These are phyloP conservation scores for Thelaira solivaga DNA, from an alignment of 2,888 invertebrate species.

Conservation along the genomic window DNA sequence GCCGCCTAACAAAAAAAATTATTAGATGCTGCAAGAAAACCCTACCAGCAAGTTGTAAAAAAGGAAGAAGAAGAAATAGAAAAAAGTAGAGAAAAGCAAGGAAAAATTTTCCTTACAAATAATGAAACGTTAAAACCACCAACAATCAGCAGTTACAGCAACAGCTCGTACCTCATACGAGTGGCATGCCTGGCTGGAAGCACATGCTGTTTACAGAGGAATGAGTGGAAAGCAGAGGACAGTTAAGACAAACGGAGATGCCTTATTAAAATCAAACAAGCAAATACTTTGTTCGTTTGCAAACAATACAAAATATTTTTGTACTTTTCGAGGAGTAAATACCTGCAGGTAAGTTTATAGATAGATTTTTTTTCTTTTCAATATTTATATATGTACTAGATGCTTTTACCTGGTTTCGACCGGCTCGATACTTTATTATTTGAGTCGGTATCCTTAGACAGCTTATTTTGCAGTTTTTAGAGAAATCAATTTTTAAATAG, in stretches of 20 bases:
- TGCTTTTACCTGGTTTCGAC: too few species aligned
- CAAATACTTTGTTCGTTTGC: slow-evolving; percentile 52
- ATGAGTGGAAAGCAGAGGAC: background rate
- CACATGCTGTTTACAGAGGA: background rate
- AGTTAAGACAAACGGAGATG: background rate
- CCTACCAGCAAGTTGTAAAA: slow-evolving; percentile 7
- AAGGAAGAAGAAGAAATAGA: slow-evolving; percentile 16
- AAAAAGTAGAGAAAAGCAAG: background rate
- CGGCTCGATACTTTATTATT: too few species aligned
- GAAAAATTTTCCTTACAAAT: slow-evolving; percentile 33
- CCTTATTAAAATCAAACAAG: slow-evolving; percentile 58
- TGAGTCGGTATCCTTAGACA: too few species aligned
- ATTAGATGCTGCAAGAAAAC: background rate
- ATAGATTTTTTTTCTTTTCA: slow-evolving; percentile 24
- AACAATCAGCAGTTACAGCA: slow-evolving; percentile 18
- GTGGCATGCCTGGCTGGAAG: slow-evolving; percentile 2
- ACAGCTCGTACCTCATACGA: too few species aligned
- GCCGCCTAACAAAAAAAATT: slow-evolving; percentile 38
- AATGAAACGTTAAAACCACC: slow-evolving; percentile 49
- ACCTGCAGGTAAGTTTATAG: slow-evolving; percentile 36
- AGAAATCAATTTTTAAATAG: too few species aligned
- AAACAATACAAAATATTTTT: slow-evolving; percentile 52
- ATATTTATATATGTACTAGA: too few species aligned
- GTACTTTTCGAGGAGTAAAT: background rate
- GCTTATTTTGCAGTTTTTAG: too few species aligned